Base-by-base conservation (phyloP, 2,797 vertebrate species). In the Hydrophis major region DNA sequence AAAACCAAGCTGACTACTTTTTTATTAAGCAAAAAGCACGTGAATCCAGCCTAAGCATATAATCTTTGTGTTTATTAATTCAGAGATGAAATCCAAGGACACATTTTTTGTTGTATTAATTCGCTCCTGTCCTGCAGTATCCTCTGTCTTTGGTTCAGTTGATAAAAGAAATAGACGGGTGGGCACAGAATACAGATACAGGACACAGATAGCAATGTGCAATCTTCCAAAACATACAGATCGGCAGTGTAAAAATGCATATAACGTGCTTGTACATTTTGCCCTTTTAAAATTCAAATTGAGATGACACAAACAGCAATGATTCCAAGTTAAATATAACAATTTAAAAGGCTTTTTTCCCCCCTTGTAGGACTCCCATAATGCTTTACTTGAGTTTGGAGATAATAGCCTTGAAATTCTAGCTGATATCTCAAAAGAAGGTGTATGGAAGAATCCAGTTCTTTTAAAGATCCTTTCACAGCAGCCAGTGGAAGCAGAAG, bases 361-460 rank as follows among this genome's bases (percentile, higher is more conserved):
- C 4, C 61, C 27, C 11, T 0, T 95, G 60, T 97, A 99, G 99
- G 98, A 98, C 94, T 99, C 99, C 90, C 99, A 99, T 96, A 98
- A 98, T 96, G 98, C 97, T 92, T 98, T 99, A 96, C 94, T 99
- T 96, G 98, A 99, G 97, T 99, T 98, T 97, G 99, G 99, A 61
- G 99, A 99, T 97, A 99, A 98, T 96, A 99, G 99, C 96, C 98
- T 99, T 87, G 99, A 99, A 95, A 97, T 99, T 94, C 95, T 99
- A 96, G 98, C 99, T 93, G 98, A 99, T 97, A 98, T 99, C 96
- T 98, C 98, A 92, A 99, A 98, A 95, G 99, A 99, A 96, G 99
- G 99, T 4, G 98, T 99, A 1, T 99, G 99, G 99, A 99, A 98
- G 97, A 99, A 99, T 96, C 97, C 98, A n/a, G 95, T 99, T 96